Base-by-base conservation (phyloP, 2,797 vertebrate species). In the Trematomus bernacchii region DNA sequence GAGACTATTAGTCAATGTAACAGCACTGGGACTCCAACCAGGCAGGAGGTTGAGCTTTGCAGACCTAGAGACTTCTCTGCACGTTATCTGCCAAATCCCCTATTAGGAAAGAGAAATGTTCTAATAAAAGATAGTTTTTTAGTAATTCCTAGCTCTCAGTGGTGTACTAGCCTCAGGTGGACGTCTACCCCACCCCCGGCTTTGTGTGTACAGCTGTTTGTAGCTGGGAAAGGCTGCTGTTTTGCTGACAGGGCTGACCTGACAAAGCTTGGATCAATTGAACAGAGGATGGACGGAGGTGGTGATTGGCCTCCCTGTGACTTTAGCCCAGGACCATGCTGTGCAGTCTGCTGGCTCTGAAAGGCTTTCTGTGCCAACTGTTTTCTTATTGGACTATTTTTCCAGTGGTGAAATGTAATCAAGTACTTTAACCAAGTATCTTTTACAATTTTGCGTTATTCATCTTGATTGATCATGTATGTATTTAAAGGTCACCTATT, bases 1-100 rank as follows among this genome's bases (percentile, higher is more conserved):
- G 68, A 81, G 77, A 77, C 74, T 59, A 85, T 87, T 77, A 81
- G 77, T 88, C 87, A 86, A n/a, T 21, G 78, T 70, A 87, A 76
- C 71, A 77, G 85, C 82, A 13, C 68, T 82, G 87, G 84, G 90
- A 89, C 62, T 82, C 80, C 67, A 68, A 71, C 66, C 60, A 71
- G 65, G 86, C 76, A 44, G 76, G 81, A 74, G 77, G 66, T 65
- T 72, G 65, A 74, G 74, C 80, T 83, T 68, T 67, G 74, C 73
- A 87, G 79, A 85, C 73, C 76, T 57, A 43, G 51, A 59, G 40
- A 63, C 77, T 70, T 61, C 72, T 78, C 75, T 68, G 59, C 76
- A 73, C 13, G 52, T 77, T 75, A 77, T 79, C 80, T 87, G 77
- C 73, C 84, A 84, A 85, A 89, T 61, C 59, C 67, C 72, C 68